A percentile compares a stretch with the other conserved stretches of the same genome.
Evolutionary conservation across 2,888 invertebrate species (phyloP).

Genomic region (Synergus japonicus): DNA sequence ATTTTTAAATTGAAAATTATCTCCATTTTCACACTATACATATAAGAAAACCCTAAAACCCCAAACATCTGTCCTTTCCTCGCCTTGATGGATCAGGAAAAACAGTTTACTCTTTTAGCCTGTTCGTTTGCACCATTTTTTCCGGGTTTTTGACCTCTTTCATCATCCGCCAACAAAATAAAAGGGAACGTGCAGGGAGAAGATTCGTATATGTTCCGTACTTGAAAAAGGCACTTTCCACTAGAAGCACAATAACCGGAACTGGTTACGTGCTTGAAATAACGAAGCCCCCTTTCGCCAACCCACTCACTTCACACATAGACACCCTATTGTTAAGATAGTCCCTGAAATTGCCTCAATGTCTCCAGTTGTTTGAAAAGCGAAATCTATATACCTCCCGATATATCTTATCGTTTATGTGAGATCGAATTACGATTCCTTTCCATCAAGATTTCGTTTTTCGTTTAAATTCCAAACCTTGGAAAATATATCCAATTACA

Average conservation of each 20-base stretch:
- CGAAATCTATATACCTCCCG: conserved; percentile 29
- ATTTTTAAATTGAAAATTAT: not conserved
- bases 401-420: conserved; percentile 19
- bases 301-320: conserved; percentile 30
- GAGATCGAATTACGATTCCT: conserved; percentile 24
- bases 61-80: not conserved
- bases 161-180: conserved; percentile 64
- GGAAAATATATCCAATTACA: not conserved
- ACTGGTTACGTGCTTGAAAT: conserved; percentile 75
- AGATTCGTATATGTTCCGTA: conserved; percentile 58
- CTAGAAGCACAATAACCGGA: conserved; percentile 74
- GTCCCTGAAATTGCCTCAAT: conserved; percentile 24
- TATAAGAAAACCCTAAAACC: no score
- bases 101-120: conserved; percentile 63
- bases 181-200: conserved; percentile 58
- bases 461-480: not conserved
- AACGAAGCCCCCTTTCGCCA: conserved; percentile 58
- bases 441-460: conserved; percentile 12
- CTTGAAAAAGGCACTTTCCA: conserved; percentile 74
- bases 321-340: conserved; percentile 39
- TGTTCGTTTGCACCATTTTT: conserved; percentile 60
- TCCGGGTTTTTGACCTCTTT: conserved; percentile 67
- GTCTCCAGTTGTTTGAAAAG: conserved; percentile 39
- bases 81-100: conserved; percentile 8
- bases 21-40: no score